Percentiles rank a stretch among this genome's conserved stretches.
phyloP scores from a whole-genome alignment of 2,888 invertebrate genomes.

The Ischnura elegans region DNA sequence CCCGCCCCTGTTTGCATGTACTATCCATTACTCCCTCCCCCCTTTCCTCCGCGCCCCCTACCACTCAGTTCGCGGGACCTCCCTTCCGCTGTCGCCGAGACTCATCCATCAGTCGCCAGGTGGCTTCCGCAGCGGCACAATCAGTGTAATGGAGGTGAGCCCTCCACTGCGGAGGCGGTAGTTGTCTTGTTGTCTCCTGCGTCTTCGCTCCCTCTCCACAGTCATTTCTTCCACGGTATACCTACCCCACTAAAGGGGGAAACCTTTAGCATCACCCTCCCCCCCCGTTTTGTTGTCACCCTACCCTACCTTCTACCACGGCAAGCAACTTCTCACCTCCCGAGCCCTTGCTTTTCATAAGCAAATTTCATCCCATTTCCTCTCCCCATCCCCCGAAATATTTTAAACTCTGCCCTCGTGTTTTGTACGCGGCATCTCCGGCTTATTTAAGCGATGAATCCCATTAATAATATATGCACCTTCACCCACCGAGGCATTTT shows the following conservation, averaged over 20 bases:
- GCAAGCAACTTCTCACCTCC: background rate
- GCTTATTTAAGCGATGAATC: no score
- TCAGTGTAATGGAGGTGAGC: conserved; percentile 62
- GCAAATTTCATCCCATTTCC: conserved; percentile 4
- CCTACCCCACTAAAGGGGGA: background rate
- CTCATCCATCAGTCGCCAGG: conserved; percentile 67
- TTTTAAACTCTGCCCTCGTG: background rate
- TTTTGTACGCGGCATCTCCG: background rate
- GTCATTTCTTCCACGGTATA: background rate
- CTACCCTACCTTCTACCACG: background rate
- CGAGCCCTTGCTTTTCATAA: background rate
- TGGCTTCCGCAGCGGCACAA: conserved; percentile 61
- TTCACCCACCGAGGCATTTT: no score
- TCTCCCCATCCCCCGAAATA: background rate
- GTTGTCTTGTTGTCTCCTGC: background rate
- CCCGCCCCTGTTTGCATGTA: no score
- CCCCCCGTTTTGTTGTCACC: background rate
- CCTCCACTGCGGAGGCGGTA: conserved; percentile 2
- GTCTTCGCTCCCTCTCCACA: background rate
- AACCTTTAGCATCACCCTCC: background rate
- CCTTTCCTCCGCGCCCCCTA: background rate
- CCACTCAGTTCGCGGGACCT: background rate
- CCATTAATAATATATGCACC: no score
- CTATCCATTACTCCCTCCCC: no score
- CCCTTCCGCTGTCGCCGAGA: conserved; percentile 63